Base-by-base conservation (phyloP, 53 echinoderm and acorn worm genomes). In the Mesocentrotus franciscanus region DNA sequence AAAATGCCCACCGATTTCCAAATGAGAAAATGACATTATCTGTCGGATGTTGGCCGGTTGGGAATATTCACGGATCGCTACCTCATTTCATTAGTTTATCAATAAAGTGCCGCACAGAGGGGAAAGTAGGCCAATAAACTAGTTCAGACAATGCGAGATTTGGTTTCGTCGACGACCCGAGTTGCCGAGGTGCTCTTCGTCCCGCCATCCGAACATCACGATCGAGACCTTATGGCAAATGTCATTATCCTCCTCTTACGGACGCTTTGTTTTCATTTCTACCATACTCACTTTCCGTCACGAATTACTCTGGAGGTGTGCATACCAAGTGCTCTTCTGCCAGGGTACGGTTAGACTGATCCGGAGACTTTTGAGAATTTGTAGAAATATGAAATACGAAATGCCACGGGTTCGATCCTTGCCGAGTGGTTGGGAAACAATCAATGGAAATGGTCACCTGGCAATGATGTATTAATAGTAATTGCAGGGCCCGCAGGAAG, bases 61-160 rank as follows among this genome's bases (percentile, higher is more conserved):
- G 66, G 91, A 91, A 64, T 87, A 87, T 91, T 91, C 91, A 91
- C 36, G 91, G 91, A 61, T 91, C 91, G 91, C 66, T 91, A 68
- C 91, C 91, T 91, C 64, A 62, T 59, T 91, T 91, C 91, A 91
- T 91, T 91, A 91, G 35, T 27, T 66, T 66, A 91, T 91, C 91
- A 91, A 91, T 91, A 87, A 87, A 58, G 87, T 36, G 66, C 34
- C 62, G 66, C 68, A 10, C 9, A 91, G 62, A 24, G 27, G 35
- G 18, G 64, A 91, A 91, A 91, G 68, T 91, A 91, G 91, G 91
- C 91, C 91, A 91, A 66, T 56, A 91, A 91, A 91, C 91, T 91
- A 91, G 91, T 91, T 91, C 91, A 91, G 91, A 91, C 91, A 66
- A 91, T 91, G 35, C 62, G 87, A 87, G 57, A 59, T 87, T 87